Evolutionary conservation across 2,797 vertebrate species (phyloP).

Genomic region (Acanthopagrus latus): DNA sequence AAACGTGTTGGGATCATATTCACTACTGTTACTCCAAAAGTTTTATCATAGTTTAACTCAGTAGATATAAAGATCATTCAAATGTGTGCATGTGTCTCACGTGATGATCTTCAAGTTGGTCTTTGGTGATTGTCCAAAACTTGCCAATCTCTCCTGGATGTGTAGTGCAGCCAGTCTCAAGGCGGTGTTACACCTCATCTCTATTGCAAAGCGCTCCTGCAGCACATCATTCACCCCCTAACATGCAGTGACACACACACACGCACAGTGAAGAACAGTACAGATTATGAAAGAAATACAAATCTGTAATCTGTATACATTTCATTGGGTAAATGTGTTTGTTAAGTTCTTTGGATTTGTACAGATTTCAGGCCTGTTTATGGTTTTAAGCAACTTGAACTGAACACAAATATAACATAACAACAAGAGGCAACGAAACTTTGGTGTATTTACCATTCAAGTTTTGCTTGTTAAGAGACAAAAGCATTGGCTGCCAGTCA

Average conservation of each 20-base stretch:
- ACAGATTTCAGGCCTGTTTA: not conserved
- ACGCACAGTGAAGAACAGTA: not conserved
- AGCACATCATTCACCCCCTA: constrained; percentile 97
- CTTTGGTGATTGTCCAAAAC: constrained; percentile 92
- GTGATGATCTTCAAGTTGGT: constrained; percentile 94
- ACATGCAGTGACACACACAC: constrained; percentile 42
- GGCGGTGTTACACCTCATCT: constrained; percentile 96
- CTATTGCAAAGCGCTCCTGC: constrained; percentile 95
- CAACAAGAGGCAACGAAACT: not conserved
- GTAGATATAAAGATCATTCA: not conserved
- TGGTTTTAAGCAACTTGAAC: not conserved
- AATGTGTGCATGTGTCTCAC: constrained; percentile 82
- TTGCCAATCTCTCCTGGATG: constrained; percentile 93
- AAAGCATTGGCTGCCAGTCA: not conserved
- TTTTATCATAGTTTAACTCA: not conserved
- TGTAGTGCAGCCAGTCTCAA: constrained; percentile 94
- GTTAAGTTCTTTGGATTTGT: not conserved
- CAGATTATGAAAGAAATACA: not conserved
- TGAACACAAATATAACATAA: not conserved
- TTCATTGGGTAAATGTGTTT: not conserved
- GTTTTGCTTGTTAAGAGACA: not conserved
- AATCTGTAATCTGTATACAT: not conserved
- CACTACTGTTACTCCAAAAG: not conserved
- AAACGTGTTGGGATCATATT: not conserved
- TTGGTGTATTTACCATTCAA: not conserved